Evolutionary conservation across 2,797 vertebrate genomes (phyloP).

Genomic region (Odontamblyopus lacepedii): DNA sequence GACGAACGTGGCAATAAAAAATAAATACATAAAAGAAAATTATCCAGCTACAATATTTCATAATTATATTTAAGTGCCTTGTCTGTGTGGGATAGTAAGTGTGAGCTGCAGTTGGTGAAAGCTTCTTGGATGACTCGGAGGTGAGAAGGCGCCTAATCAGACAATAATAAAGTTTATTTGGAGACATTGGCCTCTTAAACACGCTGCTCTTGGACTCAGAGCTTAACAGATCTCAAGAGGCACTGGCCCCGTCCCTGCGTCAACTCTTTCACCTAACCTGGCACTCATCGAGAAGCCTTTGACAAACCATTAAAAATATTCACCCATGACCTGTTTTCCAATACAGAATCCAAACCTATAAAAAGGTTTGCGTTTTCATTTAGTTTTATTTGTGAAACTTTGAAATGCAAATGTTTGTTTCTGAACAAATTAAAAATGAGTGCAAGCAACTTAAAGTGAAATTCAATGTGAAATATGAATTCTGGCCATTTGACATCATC

Average conservation of each 20-base stretch:
- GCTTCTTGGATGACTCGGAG: constrained; percentile 26
- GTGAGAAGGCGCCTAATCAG: constrained; percentile 48
- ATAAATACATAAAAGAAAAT: neutral
- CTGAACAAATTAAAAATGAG: constrained; percentile 65
- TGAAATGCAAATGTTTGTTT: constrained; percentile 84
- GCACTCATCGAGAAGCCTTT: constrained; percentile 74
- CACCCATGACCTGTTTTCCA: constrained; percentile 76
- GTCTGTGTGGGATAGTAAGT: constrained; percentile 19
- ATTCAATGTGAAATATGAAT: constrained; percentile 78
- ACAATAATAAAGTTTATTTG: constrained; percentile 55
- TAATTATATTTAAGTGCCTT: neutral
- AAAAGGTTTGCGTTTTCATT: constrained; percentile 77
- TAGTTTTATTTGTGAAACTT: constrained; percentile 76
- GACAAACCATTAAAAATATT: constrained; percentile 77
- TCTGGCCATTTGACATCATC: constrained; percentile 78
- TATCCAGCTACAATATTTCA: neutral
- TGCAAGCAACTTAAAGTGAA: constrained; percentile 67
- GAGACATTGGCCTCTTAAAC: constrained; percentile 30
- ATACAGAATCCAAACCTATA: constrained; percentile 74
- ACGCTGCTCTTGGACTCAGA: constrained; percentile 38
- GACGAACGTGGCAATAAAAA: neutral
- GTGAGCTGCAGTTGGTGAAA: constrained; percentile 17
- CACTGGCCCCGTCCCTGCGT: constrained; percentile 61
- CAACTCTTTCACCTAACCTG: constrained; percentile 72
- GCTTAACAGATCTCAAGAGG: constrained; percentile 50